These are phyloP conservation scores for Scytalopus superciliaris DNA, from an alignment of 2,113 vertebrate species.

Conservation along the genomic window DNA sequence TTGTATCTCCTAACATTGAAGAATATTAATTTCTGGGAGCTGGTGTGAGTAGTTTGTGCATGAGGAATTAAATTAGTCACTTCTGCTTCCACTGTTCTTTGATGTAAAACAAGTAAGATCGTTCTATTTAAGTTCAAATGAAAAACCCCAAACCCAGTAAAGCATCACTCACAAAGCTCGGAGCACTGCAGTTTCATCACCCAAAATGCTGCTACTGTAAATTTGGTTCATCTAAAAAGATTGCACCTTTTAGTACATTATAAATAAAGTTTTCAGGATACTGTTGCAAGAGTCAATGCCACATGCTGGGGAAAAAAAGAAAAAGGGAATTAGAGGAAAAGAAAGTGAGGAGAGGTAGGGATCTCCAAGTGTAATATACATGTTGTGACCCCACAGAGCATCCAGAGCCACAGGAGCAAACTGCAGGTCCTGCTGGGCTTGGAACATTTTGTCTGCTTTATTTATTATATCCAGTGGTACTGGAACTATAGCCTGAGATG, in stretches of 20 bases:
- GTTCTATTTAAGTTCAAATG: neutral
- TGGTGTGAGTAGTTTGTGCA: neutral
- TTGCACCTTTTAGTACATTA: neutral
- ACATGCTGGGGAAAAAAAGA: neutral
- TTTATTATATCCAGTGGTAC: neutral
- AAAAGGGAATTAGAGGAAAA: conserved; percentile 26
- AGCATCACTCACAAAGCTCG: neutral
- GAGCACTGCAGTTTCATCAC: neutral
- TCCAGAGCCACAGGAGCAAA: neutral
- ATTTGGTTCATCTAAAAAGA: conserved; percentile 9
- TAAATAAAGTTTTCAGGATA: conserved; percentile 22
- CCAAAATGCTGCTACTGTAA: neutral
- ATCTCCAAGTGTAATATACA: neutral
- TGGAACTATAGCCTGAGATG: neutral
- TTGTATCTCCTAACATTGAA: neutral
- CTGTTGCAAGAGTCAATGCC: neutral
- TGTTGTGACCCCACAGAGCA: neutral
- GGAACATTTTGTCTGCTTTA: conserved; percentile 1
- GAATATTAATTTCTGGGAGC: conserved; percentile 4
- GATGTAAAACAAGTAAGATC: neutral
- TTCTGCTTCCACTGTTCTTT: neutral
- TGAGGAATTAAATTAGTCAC: neutral
- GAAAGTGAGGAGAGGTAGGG: neutral
- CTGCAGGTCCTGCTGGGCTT: neutral
- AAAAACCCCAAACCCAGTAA: neutral